A percentile compares a stretch with the other conserved stretches of the same genome.
phyloP scores from a whole-genome alignment of 2,113 vertebrate genomes.

The Prionailurus viverrinus region DNA sequence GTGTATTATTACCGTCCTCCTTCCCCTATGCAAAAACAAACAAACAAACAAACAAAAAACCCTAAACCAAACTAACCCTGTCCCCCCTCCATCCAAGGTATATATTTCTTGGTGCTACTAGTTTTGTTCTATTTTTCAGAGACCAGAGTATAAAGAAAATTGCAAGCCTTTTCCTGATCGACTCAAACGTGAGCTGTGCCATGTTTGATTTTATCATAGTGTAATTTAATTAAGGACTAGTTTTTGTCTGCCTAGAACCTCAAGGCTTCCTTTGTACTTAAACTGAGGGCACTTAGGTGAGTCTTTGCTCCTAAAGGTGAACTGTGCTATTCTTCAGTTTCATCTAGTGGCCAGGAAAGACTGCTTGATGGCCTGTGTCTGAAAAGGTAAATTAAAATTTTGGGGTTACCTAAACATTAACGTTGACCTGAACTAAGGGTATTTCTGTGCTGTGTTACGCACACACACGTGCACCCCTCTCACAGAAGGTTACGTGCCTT shows the following conservation, averaged over 20 bases:
- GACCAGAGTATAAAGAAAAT: neutral
- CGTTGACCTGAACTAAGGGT: neutral
- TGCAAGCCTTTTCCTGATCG: neutral
- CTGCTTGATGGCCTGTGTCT: neutral
- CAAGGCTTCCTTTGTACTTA: neutral
- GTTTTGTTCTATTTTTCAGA: constrained; percentile 37
- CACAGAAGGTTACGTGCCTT: neutral
- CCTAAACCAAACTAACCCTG: neutral
- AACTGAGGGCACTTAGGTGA: neutral
- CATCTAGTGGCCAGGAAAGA: neutral
- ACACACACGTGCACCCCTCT: neutral
- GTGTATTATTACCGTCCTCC: neutral
- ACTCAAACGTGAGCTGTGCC: neutral
- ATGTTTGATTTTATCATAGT: neutral
- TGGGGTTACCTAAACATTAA: neutral
- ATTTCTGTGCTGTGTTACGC: neutral
- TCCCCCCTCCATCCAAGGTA: neutral
- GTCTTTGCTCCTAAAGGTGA: neutral
- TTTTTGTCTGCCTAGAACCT: neutral
- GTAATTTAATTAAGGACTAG: neutral
- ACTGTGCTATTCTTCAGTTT: neutral
- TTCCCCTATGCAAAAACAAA: too few relatives aligned
- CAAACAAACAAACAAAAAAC: too few relatives aligned
- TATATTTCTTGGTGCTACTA: neutral
- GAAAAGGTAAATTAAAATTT: neutral